Percentiles rank a stretch among this genome's conserved stretches.
phyloP scores from a whole-genome alignment of 1,140 invertebrate species.

The Potamilus streckersoni region DNA sequence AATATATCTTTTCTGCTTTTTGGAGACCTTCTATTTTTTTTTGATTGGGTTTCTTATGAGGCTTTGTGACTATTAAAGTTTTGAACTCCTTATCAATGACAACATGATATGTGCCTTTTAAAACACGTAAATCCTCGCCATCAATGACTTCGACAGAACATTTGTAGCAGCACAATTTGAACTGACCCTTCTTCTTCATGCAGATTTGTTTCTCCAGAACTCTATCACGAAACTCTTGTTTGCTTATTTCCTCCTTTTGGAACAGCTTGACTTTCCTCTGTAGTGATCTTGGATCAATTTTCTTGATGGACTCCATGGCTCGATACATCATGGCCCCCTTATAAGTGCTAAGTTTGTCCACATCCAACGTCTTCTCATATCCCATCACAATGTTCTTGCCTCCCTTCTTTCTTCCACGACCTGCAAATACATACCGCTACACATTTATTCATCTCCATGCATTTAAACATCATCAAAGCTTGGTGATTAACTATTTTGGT shows the following conservation, averaged over 20 bases:
- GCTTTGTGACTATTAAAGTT: slow-evolving; percentile 5
- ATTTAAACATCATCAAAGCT: no score
- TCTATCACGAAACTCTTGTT: slow-evolving; percentile 10
- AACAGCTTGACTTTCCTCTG: slow-evolving; percentile 9
- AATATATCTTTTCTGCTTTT: slow-evolving; percentile 28
- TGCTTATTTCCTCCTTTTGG: slow-evolving; percentile 23
- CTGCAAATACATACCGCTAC: not conserved
- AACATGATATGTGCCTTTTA: slow-evolving; percentile 5
- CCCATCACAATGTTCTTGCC: slow-evolving; percentile 9
- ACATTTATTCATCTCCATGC: no score
- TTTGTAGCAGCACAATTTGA: slow-evolving; percentile 12
- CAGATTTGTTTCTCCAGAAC: slow-evolving; percentile 8
- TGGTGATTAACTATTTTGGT: no score
- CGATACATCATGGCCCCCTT: slow-evolving; percentile 28
- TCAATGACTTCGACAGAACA: slow-evolving; percentile 7
- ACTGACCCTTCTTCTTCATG: slow-evolving; percentile 8
- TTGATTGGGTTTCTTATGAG: slow-evolving; percentile 19
- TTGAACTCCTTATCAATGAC: slow-evolving; percentile 17
- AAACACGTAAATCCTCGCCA: slow-evolving; percentile 10
- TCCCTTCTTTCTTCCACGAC: slow-evolving; percentile 15
- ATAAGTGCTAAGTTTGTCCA: slow-evolving; percentile 21
- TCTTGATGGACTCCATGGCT: slow-evolving; percentile 12
- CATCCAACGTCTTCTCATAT: slow-evolving; percentile 11
- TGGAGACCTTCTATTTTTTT: slow-evolving; percentile 5
- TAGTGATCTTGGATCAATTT: not conserved